phyloP scores from a whole-genome alignment of 2,888 invertebrate species.

The Eupithecia centaureata region DNA sequence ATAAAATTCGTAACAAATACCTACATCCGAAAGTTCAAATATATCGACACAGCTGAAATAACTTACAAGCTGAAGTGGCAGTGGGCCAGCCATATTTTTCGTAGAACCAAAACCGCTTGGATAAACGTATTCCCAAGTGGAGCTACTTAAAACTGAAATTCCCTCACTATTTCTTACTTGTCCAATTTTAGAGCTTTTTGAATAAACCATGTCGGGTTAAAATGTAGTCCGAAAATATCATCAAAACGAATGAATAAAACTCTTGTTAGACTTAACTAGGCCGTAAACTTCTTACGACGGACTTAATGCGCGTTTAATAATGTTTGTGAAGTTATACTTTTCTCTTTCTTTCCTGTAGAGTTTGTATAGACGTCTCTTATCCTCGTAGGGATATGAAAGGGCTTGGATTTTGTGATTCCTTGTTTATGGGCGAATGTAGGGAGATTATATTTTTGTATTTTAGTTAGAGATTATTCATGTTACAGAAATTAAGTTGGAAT shows the following conservation, averaged over 20 bases:
- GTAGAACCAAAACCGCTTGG: no score
- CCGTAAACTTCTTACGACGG: constrained; percentile 47
- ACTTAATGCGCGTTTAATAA: constrained; percentile 46
- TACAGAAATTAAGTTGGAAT: not conserved
- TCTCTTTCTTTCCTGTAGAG: constrained; percentile 34
- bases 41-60: no score
- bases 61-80: no score
- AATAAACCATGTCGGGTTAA: constrained; percentile 1
- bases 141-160: no score
- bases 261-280: constrained; percentile 33
- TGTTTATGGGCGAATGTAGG: constrained; percentile 13
- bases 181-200: not conserved
- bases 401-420: constrained; percentile 4
- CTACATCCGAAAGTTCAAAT: no score
- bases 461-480: not conserved
- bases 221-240: constrained; percentile 26
- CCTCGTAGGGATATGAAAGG: constrained; percentile 7
- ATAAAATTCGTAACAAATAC: no score
- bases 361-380: constrained; percentile 12
- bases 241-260: constrained; percentile 38
- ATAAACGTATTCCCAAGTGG: no score
- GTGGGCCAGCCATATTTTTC: no score
- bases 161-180: not conserved
- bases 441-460: constrained; percentile 14
- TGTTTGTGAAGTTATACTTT: constrained; percentile 43